Conservation (phyloP, 1,140 invertebrate species). For the Drosophila sp. region DNA sequence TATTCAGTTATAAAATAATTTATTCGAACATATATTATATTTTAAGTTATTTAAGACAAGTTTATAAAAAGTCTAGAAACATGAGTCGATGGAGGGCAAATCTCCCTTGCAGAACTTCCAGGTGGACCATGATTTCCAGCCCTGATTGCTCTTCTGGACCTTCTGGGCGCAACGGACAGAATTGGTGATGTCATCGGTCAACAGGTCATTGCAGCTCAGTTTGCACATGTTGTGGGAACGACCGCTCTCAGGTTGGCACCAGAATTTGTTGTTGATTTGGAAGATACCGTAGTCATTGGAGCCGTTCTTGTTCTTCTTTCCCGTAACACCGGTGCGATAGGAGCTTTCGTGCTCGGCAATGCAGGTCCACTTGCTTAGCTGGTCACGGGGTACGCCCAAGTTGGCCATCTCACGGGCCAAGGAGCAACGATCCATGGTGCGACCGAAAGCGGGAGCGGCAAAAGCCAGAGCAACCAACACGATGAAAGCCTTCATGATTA, state of each 20-base stretch:
- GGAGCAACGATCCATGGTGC: conserved; percentile 70
- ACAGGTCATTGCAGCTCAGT: conserved; percentile 44
- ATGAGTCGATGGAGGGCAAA: conserved; percentile 56
- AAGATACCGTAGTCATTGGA: conserved; percentile 74
- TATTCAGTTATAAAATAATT: background rate
- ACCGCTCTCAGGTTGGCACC: conserved; percentile 63
- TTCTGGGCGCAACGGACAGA: conserved; percentile 60
- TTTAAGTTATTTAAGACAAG: conserved; percentile 20
- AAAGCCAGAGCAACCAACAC: conserved; percentile 49
- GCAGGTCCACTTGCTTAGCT: conserved; percentile 52
- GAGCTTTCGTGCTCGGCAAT: conserved; percentile 58
- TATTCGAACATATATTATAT: background rate
- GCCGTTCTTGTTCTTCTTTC: conserved; percentile 54
- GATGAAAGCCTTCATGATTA: conserved; percentile 52
- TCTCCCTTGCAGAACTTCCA: conserved; percentile 56
- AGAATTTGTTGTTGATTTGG: conserved; percentile 74
- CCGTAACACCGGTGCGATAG: conserved; percentile 49
- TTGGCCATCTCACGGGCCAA: conserved; percentile 67
- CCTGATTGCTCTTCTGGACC: conserved; percentile 43
- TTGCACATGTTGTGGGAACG: conserved; percentile 49
- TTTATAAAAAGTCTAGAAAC: conserved; percentile 46
- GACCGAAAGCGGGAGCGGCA: conserved; percentile 36
- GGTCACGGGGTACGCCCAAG: conserved; percentile 48
- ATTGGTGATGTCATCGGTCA: conserved; percentile 49
- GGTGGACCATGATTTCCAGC: conserved; percentile 63